Evolutionary conservation across 2,888 invertebrate species (phyloP).

Genomic region (Polylopha cassiicola): DNA sequence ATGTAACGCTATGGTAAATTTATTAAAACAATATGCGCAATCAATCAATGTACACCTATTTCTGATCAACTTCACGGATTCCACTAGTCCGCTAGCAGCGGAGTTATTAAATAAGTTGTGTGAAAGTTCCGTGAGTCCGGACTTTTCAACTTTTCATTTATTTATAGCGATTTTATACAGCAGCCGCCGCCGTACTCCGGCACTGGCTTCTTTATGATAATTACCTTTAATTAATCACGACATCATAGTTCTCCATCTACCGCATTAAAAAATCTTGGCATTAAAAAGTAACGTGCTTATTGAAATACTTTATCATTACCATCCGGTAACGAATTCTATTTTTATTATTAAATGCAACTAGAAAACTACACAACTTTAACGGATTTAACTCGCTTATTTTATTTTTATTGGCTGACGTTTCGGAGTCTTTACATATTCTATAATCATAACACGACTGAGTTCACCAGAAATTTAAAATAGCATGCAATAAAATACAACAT

Average conservation of each 20-base stretch:
- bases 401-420: not conserved
- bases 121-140: constrained; percentile 29
- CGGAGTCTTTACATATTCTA: too few relatives aligned
- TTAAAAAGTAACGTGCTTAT: too few relatives aligned
- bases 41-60: not conserved
- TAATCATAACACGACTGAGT: too few relatives aligned
- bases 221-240: constrained; percentile 16
- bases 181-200: constrained; percentile 30
- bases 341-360: too few relatives aligned
- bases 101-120: constrained; percentile 53
- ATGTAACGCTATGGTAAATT: too few relatives aligned
- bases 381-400: constrained; percentile 5
- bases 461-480: too few relatives aligned
- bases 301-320: too few relatives aligned
- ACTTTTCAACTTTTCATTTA: constrained; percentile 45
- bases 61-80: not conserved
- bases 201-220: constrained; percentile 24
- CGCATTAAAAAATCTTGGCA: too few relatives aligned
- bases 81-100: not conserved
- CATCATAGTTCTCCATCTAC: constrained; percentile 26
- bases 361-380: too few relatives aligned
- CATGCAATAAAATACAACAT: too few relatives aligned
- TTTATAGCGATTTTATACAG: constrained; percentile 57
- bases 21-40: too few relatives aligned
- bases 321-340: too few relatives aligned